These are phyloP conservation scores for Drosophila pseudotakahashii DNA, from an alignment of 2,888 invertebrate species.

Conservation along the genomic window DNA sequence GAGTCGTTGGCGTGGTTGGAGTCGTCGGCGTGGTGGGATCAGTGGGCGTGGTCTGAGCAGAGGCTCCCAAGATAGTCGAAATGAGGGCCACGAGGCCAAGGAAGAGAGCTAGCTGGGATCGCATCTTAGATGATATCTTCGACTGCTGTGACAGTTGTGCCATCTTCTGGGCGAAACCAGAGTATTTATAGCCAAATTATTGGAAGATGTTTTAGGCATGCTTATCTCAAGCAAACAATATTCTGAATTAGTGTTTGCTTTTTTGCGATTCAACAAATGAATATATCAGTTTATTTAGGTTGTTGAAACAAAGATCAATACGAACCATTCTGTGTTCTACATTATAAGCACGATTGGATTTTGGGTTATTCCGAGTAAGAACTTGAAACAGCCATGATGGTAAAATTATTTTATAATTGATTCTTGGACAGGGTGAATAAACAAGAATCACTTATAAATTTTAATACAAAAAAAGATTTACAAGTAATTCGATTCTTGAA, in stretches of 20 bases:
- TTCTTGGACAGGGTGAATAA: too few species aligned
- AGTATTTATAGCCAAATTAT: background rate
- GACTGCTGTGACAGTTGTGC: background rate
- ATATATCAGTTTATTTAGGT: background rate
- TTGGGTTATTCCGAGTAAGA: too few species aligned
- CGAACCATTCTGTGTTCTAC: background rate
- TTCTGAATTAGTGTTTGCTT: too few species aligned
- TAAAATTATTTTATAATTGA: background rate
- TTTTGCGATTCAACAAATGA: too few species aligned
- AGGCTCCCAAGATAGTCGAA: background rate
- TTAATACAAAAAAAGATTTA: too few species aligned
- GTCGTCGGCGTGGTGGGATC: background rate
- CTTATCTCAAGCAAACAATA: background rate
- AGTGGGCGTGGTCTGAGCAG: background rate
- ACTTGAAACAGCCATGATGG: background rate
- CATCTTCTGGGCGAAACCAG: background rate
- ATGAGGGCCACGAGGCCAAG: background rate
- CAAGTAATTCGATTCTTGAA: too few species aligned
- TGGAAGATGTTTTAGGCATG: background rate
- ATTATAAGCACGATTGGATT: background rate
- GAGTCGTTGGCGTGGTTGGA: background rate
- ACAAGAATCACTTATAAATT: too few species aligned
- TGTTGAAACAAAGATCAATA: background rate
- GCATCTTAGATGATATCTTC: background rate
- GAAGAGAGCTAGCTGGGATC: background rate